Evolutionary conservation across 2,113 vertebrate genomes (phyloP).

Genomic region (Dicerorhinus sumatrensis): DNA sequence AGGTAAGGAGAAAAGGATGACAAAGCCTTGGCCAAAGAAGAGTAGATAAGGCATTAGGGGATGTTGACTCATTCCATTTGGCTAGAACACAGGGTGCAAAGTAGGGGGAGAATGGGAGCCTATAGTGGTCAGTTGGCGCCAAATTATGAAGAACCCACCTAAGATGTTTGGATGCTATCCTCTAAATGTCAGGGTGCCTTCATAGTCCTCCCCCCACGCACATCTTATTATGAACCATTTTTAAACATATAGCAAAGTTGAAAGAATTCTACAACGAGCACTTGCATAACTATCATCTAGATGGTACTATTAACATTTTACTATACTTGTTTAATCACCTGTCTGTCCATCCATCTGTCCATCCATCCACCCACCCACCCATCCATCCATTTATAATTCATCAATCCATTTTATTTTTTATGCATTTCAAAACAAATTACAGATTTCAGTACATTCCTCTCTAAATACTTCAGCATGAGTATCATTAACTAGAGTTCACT

Average conservation of each 20-base stretch:
- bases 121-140: neutral
- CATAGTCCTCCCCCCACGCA: neutral
- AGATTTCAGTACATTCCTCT: neutral
- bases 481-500: neutral
- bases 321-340: neutral
- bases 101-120: neutral
- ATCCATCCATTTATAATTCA: neutral
- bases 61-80: neutral
- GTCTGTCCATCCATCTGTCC: neutral
- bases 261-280: neutral
- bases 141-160: neutral
- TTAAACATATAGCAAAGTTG: neutral
- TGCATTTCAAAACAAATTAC: slow-evolving; percentile 12
- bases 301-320: neutral
- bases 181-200: neutral
- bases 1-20: neutral
- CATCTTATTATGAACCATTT: slow-evolving; percentile 34
- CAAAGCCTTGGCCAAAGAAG: neutral
- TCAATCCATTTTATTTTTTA: slow-evolving; percentile 4
- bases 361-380: neutral
- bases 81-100: neutral
- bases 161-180: neutral
- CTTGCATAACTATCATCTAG: neutral
- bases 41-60: neutral
- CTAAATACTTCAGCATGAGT: slow-evolving; percentile 24